A percentile compares a stretch with the other conserved stretches of the same genome.
Evolutionary conservation across 2,113 vertebrate genomes (phyloP).

Genomic region (Xenus cinereus): DNA sequence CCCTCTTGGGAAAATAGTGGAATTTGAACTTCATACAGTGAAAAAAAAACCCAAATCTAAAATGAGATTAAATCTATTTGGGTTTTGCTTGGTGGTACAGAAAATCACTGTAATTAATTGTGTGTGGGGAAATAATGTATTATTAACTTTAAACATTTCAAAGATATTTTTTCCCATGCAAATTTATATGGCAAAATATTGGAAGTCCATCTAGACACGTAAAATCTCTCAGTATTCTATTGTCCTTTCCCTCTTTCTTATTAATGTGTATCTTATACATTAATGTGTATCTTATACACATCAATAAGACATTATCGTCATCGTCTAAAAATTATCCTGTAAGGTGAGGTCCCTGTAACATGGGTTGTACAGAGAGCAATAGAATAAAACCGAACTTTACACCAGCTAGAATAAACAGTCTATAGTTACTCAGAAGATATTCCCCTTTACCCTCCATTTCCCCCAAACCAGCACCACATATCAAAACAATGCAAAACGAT

Average conservation of each 20-base stretch:
- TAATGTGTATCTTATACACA: background rate
- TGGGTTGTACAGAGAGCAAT: background rate
- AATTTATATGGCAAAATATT: background rate
- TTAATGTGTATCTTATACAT: background rate
- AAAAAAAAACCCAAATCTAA: background rate
- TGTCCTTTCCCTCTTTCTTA: background rate
- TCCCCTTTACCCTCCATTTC: background rate
- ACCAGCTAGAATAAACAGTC: background rate
- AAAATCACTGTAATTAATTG: background rate
- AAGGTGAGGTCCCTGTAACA: background rate
- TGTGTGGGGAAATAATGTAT: rapidly evolving
- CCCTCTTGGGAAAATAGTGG: background rate
- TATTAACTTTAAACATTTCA: background rate
- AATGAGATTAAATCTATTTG: background rate
- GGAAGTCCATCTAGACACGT: rapidly evolving
- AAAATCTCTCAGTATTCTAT: background rate
- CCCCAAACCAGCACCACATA: background rate
- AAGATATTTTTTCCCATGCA: background rate
- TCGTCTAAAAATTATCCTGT: background rate
- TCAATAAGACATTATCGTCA: background rate
- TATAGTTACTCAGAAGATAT: background rate
- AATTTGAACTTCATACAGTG: background rate
- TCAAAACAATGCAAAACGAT: background rate
- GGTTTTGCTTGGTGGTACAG: background rate
- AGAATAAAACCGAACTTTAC: background rate